Percentiles rank a stretch among this genome's conserved stretches.
Conservation (phyloP, 2,113 vertebrate species). For the Eretmochelys imbricata region DNA sequence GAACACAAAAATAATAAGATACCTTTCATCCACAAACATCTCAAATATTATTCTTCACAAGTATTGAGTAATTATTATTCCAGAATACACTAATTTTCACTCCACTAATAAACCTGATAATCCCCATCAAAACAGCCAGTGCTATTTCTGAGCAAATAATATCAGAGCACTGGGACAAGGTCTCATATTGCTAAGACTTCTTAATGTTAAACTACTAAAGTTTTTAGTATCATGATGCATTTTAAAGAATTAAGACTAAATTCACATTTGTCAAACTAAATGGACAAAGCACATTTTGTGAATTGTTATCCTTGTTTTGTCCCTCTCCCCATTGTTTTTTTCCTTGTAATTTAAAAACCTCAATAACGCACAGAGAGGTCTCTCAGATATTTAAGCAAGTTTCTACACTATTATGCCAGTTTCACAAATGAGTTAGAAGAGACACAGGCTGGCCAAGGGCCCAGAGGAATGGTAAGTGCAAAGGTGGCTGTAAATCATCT, state of each 20-base stretch:
- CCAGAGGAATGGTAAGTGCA: background rate
- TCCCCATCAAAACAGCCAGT: background rate
- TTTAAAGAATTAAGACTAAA: background rate
- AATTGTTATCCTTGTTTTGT: background rate
- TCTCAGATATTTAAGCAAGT: background rate
- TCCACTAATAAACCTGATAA: background rate
- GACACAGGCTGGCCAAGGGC: background rate
- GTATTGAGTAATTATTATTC: background rate
- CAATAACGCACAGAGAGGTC: background rate
- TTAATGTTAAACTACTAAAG: background rate
- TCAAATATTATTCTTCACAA: background rate
- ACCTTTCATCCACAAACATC: background rate
- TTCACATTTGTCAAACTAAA: background rate
- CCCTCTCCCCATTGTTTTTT: background rate
- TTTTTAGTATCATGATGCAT: background rate
- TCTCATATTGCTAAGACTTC: background rate
- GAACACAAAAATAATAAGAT: background rate
- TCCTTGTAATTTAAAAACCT: background rate
- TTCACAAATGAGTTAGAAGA: background rate
- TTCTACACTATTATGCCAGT: background rate
- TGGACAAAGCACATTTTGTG: background rate
- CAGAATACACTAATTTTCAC: background rate
- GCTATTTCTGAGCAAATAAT: background rate
- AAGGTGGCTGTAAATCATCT: background rate
- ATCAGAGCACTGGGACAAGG: background rate